Percentiles rank a stretch among this genome's conserved stretches.
These are phyloP conservation scores for Epizoanthus scotinus DNA, from an alignment of 92 coral and sea anemone genomes.

Conservation along the genomic window DNA sequence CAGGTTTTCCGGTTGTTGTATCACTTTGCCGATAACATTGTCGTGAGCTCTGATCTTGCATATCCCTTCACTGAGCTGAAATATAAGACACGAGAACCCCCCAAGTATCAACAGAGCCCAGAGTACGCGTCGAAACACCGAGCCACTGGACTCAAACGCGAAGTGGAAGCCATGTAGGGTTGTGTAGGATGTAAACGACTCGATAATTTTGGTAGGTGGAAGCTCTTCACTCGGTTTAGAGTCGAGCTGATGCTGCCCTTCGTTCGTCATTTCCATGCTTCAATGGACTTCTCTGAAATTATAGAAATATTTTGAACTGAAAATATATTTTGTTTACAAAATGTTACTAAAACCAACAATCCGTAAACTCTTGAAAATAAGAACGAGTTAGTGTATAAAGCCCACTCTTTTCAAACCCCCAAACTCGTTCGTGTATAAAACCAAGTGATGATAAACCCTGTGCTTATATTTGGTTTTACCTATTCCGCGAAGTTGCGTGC, in stretches of 20 bases:
- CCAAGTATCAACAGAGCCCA: slow-evolving; percentile 42
- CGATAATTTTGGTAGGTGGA: background rate
- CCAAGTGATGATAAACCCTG: too few species aligned
- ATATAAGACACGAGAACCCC: slow-evolving; percentile 25
- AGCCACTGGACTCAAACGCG: slow-evolving; percentile 11
- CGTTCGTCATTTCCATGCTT: background rate
- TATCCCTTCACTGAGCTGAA: slow-evolving; percentile 24
- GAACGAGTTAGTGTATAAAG: too few species aligned
- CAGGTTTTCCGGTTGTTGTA: slow-evolving; percentile 29
- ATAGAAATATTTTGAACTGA: too few species aligned
- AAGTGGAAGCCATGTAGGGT: slow-evolving; percentile 65
- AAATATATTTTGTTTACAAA: too few species aligned
- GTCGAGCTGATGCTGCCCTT: background rate
- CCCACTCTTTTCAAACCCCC: too few species aligned
- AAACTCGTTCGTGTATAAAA: too few species aligned
- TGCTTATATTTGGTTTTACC: too few species aligned
- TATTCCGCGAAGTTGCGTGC: too few species aligned
- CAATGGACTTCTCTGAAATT: too few species aligned
- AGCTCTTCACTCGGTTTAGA: background rate
- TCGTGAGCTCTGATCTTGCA: slow-evolving; percentile 33
- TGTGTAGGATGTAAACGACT: slow-evolving; percentile 39
- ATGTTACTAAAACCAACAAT: too few species aligned
- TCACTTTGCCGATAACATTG: slow-evolving; percentile 35
- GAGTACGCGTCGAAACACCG: slow-evolving; percentile 45
- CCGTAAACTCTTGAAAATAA: too few species aligned